phyloP scores from a whole-genome alignment of 2,888 invertebrate genomes.

The Pammene fasciana region DNA sequence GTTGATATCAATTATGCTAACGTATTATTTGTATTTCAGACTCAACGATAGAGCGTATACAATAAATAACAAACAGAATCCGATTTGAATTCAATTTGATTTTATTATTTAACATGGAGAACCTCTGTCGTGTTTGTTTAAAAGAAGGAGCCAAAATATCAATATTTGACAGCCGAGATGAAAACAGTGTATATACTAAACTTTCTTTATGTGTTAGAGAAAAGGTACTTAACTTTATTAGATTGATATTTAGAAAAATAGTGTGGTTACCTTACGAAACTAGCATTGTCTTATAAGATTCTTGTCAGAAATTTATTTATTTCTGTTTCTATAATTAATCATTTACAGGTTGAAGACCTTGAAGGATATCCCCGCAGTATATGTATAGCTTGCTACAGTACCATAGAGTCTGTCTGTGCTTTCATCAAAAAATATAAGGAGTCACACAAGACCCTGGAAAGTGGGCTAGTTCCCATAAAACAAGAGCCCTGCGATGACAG shows the following conservation, averaged over 20 bases:
- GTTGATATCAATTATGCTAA: neutral
- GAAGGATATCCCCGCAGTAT: constrained; percentile 70
- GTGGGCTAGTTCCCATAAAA: constrained; percentile 57
- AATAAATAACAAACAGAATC: neutral
- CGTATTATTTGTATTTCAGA: constrained; percentile 16
- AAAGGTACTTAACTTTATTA: constrained; percentile 54
- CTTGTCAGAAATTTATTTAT: constrained; percentile 5
- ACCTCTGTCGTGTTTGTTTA: constrained; percentile 71
- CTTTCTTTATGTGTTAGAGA: constrained; percentile 64
- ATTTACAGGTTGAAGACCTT: constrained; percentile 67
- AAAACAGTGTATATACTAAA: constrained; percentile 55
- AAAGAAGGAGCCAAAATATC: constrained; percentile 61
- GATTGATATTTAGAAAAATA: neutral
- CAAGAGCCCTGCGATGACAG: constrained; percentile 52
- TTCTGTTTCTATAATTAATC: too few relatives aligned
- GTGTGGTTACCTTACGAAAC: neutral
- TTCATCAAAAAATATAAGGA: constrained; percentile 68
- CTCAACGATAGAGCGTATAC: neutral
- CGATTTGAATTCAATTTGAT: neutral
- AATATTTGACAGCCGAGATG: constrained; percentile 61
- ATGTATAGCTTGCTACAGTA: constrained; percentile 63
- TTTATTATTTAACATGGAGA: constrained; percentile 14
- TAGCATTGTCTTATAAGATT: constrained; percentile 14
- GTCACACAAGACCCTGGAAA: constrained; percentile 60
- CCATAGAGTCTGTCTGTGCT: constrained; percentile 57